phyloP scores from a whole-genome alignment of 2,113 vertebrate species.

The Pseudolaguvia tuberculata region DNA sequence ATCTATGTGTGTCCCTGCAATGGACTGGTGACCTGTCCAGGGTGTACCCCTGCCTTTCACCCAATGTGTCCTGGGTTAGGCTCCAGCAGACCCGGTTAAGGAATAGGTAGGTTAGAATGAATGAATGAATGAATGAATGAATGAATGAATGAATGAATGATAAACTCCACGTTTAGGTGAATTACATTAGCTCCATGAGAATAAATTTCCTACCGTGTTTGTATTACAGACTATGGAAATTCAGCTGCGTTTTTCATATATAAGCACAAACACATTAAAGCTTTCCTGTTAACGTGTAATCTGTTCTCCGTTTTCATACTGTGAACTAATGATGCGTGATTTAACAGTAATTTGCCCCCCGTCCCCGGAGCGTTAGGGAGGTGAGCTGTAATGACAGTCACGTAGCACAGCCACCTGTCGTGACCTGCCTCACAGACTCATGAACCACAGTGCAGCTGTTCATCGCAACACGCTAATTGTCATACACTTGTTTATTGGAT shows the following conservation, averaged over 20 bases:
- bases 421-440: slow-evolving; percentile 57
- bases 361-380: slow-evolving; percentile 48
- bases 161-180: too few species aligned
- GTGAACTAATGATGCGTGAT: slow-evolving; percentile 58
- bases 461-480: slow-evolving; percentile 52
- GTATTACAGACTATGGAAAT: not conserved
- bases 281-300: slow-evolving; percentile 33
- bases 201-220: not conserved
- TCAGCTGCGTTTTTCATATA: not conserved
- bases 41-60: too few species aligned
- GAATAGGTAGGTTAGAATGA: too few species aligned
- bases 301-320: slow-evolving; percentile 54
- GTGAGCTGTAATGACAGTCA: slow-evolving; percentile 46
- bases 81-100: too few species aligned
- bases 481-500: slow-evolving; percentile 49
- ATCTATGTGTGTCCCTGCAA: too few species aligned
- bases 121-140: too few species aligned
- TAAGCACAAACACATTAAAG: slow-evolving; percentile 21
- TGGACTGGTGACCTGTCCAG: too few species aligned
- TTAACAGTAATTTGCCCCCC: slow-evolving; percentile 51
- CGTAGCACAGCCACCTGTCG: slow-evolving; percentile 61
- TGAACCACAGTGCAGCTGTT: slow-evolving; percentile 50
- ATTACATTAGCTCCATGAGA: too few species aligned
- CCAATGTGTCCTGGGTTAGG: too few species aligned
- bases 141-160: too few species aligned